Percentiles rank a stretch among this genome's conserved stretches.
Evolutionary conservation across 2,113 vertebrate genomes (phyloP).

Genomic region (Eurystomus gularis): DNA sequence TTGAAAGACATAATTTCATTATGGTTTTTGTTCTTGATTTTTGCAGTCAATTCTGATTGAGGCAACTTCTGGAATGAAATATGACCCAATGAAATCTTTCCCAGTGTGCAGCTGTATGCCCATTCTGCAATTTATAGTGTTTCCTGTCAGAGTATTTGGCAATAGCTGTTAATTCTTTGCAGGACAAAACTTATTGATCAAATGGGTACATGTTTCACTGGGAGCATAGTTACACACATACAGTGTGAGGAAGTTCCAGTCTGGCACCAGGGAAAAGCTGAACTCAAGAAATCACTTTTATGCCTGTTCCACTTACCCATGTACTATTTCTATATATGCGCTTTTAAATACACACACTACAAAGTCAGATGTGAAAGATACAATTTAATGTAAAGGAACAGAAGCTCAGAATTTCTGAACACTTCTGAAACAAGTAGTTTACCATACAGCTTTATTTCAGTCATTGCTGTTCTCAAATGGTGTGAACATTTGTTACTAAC

Average conservation of each 20-base stretch:
- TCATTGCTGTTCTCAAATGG: not conserved
- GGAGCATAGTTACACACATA: not conserved
- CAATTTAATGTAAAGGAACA: not conserved
- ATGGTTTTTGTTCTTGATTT: not conserved
- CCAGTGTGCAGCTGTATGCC: not conserved
- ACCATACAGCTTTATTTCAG: not conserved
- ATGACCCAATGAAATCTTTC: not conserved
- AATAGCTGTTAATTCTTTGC: not conserved
- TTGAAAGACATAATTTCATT: not conserved
- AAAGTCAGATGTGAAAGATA: not conserved
- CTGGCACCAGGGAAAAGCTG: not conserved
- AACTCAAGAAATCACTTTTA: not conserved
- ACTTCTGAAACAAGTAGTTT: not conserved
- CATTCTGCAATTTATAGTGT: not conserved
- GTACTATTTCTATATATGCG: not conserved
- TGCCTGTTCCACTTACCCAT: not conserved
- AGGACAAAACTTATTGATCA: not conserved
- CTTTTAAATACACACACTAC: not conserved
- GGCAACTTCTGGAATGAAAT: not conserved
- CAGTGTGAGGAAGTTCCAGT: fast-evolving
- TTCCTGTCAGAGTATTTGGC: not conserved
- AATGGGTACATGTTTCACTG: not conserved
- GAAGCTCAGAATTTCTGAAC: not conserved
- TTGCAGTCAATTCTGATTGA: not conserved
- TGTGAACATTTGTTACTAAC: not conserved